Conservation (phyloP, 2,113 vertebrate genomes). For the Oreochromis spilurus region DNA sequence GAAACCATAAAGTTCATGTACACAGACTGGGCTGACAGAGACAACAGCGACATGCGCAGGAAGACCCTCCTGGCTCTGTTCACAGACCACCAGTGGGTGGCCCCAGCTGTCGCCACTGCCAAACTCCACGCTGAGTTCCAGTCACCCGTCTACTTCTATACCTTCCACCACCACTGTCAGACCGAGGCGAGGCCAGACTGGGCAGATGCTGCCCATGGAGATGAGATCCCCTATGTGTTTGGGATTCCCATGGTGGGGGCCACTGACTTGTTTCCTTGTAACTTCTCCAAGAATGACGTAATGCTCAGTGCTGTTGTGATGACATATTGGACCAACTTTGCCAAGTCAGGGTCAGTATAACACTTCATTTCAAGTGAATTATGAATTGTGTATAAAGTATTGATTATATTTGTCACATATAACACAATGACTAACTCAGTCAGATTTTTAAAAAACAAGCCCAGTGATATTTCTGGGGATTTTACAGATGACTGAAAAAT, state of each 20-base stretch:
- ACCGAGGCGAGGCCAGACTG: conserved; percentile 90
- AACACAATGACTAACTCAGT: not conserved
- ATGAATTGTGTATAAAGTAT: not conserved
- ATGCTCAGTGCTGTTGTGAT: conserved; percentile 94
- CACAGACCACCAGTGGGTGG: conserved; percentile 96
- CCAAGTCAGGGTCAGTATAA: conserved; percentile 85
- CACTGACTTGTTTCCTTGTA: conserved; percentile 94
- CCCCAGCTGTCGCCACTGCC: conserved; percentile 90
- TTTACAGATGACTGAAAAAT: not conserved
- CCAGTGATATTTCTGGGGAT: not conserved
- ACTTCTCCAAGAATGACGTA: conserved; percentile 96
- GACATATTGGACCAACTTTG: conserved; percentile 98
- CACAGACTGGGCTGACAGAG: conserved; percentile 94
- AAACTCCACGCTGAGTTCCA: conserved; percentile 96
- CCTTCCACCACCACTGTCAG: conserved; percentile 98
- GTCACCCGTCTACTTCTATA: conserved; percentile 93
- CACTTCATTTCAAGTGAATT: not conserved
- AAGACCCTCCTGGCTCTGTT: conserved; percentile 92
- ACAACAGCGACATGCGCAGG: conserved; percentile 91
- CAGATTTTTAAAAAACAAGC: not conserved
- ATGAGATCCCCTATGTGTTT: conserved; percentile 93
- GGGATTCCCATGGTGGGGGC: conserved; percentile 94
- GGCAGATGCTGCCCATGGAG: conserved; percentile 91
- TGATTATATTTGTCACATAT: not conserved
- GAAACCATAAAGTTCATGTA: conserved; percentile 99